Evolutionary conservation across 2,113 vertebrate species (phyloP).

Genomic region (Mirounga angustirostris): DNA sequence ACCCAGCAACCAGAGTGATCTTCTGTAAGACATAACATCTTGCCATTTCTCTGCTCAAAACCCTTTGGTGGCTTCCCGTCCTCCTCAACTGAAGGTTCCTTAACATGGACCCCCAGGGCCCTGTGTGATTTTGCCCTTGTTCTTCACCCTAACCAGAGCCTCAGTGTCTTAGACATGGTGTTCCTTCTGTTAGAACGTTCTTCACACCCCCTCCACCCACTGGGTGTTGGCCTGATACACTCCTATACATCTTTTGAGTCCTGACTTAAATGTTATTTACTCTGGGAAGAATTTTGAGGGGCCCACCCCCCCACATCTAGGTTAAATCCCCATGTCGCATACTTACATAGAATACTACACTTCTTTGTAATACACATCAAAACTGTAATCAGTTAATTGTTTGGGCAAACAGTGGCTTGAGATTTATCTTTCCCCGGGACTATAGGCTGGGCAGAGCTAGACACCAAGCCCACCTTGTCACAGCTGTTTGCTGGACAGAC

Average conservation of each 20-base stretch:
- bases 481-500: background rate
- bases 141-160: background rate
- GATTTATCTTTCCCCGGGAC: background rate
- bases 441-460: background rate
- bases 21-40: background rate
- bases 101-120: background rate
- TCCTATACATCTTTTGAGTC: background rate
- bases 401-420: background rate
- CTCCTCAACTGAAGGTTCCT: background rate
- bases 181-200: background rate
- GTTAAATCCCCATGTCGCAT: background rate
- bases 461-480: background rate
- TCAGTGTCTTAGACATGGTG: background rate
- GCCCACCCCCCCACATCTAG: background rate
- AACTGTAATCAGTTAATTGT: background rate
- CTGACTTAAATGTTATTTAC: background rate
- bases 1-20: background rate
- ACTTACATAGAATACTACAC: background rate
- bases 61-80: background rate
- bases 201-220: background rate
- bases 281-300: background rate
- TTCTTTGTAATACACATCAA: background rate
- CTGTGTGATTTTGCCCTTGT: background rate
- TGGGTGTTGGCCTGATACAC: background rate
- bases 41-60: background rate